Evolutionary conservation across 2,797 vertebrate genomes (phyloP).

Genomic region (Anomalospiza imberbis): DNA sequence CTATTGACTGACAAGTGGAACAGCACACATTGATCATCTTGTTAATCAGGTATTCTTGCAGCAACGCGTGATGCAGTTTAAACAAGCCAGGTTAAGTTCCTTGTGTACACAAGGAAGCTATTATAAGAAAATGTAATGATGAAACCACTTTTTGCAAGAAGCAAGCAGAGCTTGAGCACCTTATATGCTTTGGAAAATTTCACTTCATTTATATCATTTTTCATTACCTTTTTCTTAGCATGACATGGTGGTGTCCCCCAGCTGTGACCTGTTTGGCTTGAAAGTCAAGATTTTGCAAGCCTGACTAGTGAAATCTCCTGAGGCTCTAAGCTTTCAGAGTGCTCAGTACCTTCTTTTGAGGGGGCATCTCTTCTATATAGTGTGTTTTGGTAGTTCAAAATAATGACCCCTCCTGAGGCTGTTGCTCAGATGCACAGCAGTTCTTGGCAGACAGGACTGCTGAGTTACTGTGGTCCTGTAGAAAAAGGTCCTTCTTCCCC

Average conservation of each 20-base stretch:
- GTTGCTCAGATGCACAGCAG: not conserved
- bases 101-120: constrained; percentile 60
- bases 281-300: constrained; percentile 48
- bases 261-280: constrained; percentile 13
- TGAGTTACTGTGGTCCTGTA: not conserved
- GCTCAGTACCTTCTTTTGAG: not conserved
- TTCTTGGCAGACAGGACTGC: not conserved
- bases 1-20: constrained; percentile 29
- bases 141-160: constrained; percentile 47
- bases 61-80: constrained; percentile 16
- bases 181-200: constrained; percentile 21
- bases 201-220: not conserved
- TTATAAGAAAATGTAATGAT: constrained; percentile 35
- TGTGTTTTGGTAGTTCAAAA: not conserved
- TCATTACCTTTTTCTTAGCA: constrained; percentile 11
- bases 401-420: not conserved
- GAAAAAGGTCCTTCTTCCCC: not conserved
- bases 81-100: constrained; percentile 43
- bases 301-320: not conserved
- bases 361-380: not conserved
- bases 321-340: not conserved
- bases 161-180: not conserved
- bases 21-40: constrained; percentile 39
- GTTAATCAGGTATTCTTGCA: constrained; percentile 42
- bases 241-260: not conserved